Evolutionary conservation across 2,797 vertebrate species (phyloP), one percentile per base, ranked within the genome.

Genomic region (Staurois parvus): DNA sequence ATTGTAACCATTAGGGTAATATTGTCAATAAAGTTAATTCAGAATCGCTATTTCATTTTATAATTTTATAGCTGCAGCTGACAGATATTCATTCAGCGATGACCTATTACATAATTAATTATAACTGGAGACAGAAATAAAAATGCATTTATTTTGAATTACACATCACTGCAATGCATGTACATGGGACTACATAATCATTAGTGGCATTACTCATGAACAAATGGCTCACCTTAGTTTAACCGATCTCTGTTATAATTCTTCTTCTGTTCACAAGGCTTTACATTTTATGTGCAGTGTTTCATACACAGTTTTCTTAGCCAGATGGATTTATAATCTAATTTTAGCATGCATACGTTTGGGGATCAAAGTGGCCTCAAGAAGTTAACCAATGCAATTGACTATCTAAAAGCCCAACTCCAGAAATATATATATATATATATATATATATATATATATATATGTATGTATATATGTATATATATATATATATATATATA

Each of bases 131-230:
- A 80, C 29, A 70, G 32, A 80, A 52, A 72, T 80, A 29, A 80
- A 68, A 80, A 80, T 56, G 78, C 66, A 80, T 70, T 28, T 70
- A 79, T 69, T 52, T 80, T 70, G 48, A 32, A 80, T 69, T 52
- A 48, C 42, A 56, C n/a, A 80, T 80, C 48, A 69, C 11, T 59
- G 34, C 67, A 80, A 30, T 79, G 12, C 67, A 59, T 26, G 67
- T 56, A 72, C 67, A 37, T 59, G 8, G 42, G 52, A 26, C 69
- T 80, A 80, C 45, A 68, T 68, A 68, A 48, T 64, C 76, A 79
- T 79, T 68, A 68, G 37, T 45, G 62, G 28, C 64, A 68, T 79
- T 67, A 68, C 37, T 30, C 64, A 45, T 19, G 26, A 45, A 19
- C 76, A 24, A 45, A 79, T 30, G 34, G 62, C n/a, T 66, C 4